phyloP scores from a whole-genome alignment of 2,888 invertebrate genomes.

The Furcula furcula region DNA sequence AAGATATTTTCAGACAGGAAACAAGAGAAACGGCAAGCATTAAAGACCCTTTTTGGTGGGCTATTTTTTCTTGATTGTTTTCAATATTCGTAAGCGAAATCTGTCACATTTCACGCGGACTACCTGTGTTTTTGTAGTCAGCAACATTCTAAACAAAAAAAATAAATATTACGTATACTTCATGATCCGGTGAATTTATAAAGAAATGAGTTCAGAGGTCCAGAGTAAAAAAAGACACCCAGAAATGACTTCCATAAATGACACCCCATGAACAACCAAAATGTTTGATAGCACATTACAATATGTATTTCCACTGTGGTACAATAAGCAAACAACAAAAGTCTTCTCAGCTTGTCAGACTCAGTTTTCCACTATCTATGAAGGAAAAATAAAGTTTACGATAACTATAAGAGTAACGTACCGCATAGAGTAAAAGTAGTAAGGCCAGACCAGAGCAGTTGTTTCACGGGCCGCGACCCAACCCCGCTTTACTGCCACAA shows the following conservation, averaged over 20 bases:
- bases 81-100: too few species aligned
- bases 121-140: not conserved
- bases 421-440: conserved; percentile 20
- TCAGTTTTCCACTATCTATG: conserved; percentile 18
- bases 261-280: too few species aligned
- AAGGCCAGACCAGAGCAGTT: conserved; percentile 19
- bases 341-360: conserved; percentile 2
- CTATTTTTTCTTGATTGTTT: conserved; percentile 11
- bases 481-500: conserved; percentile 19
- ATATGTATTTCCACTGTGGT: too few species aligned
- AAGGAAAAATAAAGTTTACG: conserved; percentile 18
- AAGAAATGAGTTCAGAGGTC: too few species aligned
- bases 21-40: conserved; percentile 7
- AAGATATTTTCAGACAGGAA: conserved; percentile 8
- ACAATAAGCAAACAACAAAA: not conserved
- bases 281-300: too few species aligned
- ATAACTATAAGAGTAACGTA: conserved; percentile 18
- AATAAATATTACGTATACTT: too few species aligned
- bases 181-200: too few species aligned
- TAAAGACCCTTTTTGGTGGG: conserved; percentile 10
- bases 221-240: too few species aligned
- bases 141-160: too few species aligned
- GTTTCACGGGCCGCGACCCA: conserved; percentile 13
- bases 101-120: conserved; percentile 8
- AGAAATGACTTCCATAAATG: too few species aligned